These are phyloP conservation scores for Falco concolor DNA, from an alignment of 2,797 vertebrate species.

Conservation along the genomic window DNA sequence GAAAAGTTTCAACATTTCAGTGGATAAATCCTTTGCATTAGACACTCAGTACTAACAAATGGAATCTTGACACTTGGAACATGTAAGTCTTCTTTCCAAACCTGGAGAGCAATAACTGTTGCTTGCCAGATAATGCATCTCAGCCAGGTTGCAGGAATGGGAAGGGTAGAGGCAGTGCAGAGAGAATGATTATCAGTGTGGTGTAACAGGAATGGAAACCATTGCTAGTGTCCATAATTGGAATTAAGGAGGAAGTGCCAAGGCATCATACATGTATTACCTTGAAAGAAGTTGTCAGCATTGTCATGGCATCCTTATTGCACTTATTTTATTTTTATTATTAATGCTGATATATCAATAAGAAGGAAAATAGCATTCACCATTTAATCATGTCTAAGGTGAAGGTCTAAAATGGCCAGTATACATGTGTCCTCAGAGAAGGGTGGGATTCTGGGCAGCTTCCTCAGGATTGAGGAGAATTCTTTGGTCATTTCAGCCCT, in stretches of 20 bases:
- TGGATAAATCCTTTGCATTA: background rate
- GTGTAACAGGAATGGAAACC: background rate
- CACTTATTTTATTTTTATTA: rapidly evolving
- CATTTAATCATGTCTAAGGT: background rate
- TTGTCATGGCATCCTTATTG: background rate
- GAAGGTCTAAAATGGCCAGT: background rate
- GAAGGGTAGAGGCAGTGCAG: background rate
- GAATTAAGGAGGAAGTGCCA: background rate
- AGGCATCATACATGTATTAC: background rate
- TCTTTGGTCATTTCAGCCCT: background rate
- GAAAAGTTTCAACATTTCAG: background rate
- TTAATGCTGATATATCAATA: background rate
- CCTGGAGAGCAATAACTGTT: background rate
- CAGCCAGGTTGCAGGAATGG: background rate
- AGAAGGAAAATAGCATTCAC: background rate
- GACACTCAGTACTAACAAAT: background rate
- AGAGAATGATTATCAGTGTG: background rate
- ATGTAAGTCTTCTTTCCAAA: background rate
- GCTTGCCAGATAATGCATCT: background rate
- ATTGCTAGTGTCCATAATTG: background rate
- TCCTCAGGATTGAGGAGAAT: background rate
- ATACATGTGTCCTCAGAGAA: background rate
- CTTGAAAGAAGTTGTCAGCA: rapidly evolving
- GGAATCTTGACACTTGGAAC: background rate
- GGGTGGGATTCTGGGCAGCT: background rate